Base-by-base conservation (phyloP, 2,888 invertebrate species). In the Ectemnius cavifrons region DNA sequence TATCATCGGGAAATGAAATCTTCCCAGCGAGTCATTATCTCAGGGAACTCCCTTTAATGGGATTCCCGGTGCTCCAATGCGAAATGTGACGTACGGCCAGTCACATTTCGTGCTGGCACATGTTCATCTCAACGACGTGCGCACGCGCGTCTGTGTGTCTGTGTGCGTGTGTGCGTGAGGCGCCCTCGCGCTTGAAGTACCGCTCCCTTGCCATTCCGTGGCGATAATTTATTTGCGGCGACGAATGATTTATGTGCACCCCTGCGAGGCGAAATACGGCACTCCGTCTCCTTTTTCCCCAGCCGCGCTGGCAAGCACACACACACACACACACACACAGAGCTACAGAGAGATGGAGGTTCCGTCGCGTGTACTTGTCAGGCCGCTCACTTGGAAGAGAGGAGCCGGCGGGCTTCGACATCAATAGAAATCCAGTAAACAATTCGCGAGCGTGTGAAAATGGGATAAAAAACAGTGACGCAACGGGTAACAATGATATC, bases 171-270 rank as follows among this genome's bases (percentile, higher is more conserved):
- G 37, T 37, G 52, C 52, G 52, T 52, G 52, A 52, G 52, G 14
- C 14, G 52, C n/a, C 5, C 52, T 6, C 16, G 4, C 52, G 16
- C 52, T 52, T 52, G 20, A 27, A 66, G 59, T 63, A 59, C 18
- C 23, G 61, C 63, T 59, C 16, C 64, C 60, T 77, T 75, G 37
- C 71, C 64, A 67, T 62, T 37, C 52, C 56, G 37, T 23, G 46
- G 63, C 70, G 52, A 71, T 69, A 68, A 75, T 68, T 69, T 59
- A 65, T 49, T 52, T 23, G 23, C n/a, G 59, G 37, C 45, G 52
- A 20, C 63, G 57, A 68, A 57, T 63, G 77, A 77, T 66, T 68
- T 68, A 67, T 59, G 64, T 52, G 20, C 57, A 49, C 27, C 20
- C 18, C 60, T 18, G 37, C 61, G 6, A 45, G 69, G 63, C 68